phyloP scores from a whole-genome alignment of 2,888 invertebrate species.

The Esperia sulphurella region DNA sequence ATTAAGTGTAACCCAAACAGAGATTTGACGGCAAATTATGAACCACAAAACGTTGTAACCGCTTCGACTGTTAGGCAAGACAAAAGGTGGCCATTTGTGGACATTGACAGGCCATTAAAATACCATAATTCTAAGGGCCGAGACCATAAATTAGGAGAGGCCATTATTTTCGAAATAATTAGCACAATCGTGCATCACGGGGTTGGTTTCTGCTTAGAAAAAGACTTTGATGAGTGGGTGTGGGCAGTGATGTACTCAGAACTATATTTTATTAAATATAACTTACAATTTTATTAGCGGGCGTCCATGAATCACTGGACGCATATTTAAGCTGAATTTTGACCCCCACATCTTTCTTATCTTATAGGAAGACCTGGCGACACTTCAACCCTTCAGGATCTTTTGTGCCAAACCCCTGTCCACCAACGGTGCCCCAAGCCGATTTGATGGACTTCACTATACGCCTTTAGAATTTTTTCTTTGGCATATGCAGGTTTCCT shows the following conservation, averaged over 20 bases:
- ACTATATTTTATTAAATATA: background rate
- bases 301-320: too few species aligned
- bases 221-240: constrained; percentile 18
- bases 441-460: too few species aligned
- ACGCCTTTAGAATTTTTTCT: too few species aligned
- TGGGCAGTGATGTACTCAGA: constrained; percentile 23
- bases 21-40: constrained; percentile 8
- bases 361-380: too few species aligned
- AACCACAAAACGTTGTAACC: constrained; percentile 14
- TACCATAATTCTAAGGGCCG: constrained; percentile 43
- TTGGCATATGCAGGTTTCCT: too few species aligned
- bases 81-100: constrained; percentile 40
- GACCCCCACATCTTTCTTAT: too few species aligned
- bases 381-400: too few species aligned
- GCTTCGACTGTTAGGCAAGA: constrained; percentile 8
- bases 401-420: too few species aligned
- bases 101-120: constrained; percentile 48
- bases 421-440: too few species aligned
- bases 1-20: constrained; percentile 1
- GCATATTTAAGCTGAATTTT: too few species aligned
- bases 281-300: background rate
- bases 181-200: constrained; percentile 42
- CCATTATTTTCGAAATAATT: constrained; percentile 56
- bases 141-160: constrained; percentile 30
- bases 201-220: constrained; percentile 26